A percentile compares a stretch with the other conserved stretches of the same genome.
Evolutionary conservation across 2,113 vertebrate genomes (phyloP).

Genomic region (Prunella himalayana): DNA sequence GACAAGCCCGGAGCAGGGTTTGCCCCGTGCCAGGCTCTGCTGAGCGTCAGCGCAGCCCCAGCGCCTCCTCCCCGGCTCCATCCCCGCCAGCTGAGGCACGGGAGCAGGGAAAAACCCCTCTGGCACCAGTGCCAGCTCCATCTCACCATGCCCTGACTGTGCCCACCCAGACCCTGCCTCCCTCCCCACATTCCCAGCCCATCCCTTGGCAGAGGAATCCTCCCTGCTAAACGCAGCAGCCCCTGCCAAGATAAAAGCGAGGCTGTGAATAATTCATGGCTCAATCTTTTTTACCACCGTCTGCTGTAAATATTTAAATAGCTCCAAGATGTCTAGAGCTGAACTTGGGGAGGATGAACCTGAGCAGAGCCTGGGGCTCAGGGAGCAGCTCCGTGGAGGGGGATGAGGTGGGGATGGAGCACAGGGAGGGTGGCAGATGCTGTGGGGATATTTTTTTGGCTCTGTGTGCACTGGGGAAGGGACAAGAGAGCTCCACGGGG

Average conservation of each 20-base stretch:
- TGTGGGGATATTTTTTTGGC: not conserved
- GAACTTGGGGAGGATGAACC: not conserved
- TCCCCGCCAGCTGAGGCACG: accelerated
- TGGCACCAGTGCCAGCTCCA: accelerated
- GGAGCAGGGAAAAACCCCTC: not conserved
- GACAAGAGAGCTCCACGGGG: not conserved
- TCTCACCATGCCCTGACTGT: accelerated
- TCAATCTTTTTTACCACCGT: constrained; percentile 47
- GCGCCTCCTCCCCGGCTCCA: accelerated
- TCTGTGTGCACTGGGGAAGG: not conserved
- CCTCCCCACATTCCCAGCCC: not conserved
- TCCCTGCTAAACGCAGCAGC: not conserved
- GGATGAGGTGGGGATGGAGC: not conserved
- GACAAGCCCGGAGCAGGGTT: not conserved
- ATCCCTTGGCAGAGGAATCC: not conserved
- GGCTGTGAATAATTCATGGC: constrained; percentile 73
- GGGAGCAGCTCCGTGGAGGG: not conserved
- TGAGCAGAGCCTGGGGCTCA: not conserved
- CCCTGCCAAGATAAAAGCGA: constrained; percentile 64
- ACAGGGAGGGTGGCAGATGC: not conserved
- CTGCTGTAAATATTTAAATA: constrained; percentile 71
- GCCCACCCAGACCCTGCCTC: not conserved
- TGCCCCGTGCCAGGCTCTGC: too few relatives aligned
- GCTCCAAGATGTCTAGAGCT: constrained; percentile 29
- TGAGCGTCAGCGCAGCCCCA: accelerated